These are phyloP conservation scores for Furcula furcula DNA, from an alignment of 2,888 invertebrate species.

Conservation along the genomic window DNA sequence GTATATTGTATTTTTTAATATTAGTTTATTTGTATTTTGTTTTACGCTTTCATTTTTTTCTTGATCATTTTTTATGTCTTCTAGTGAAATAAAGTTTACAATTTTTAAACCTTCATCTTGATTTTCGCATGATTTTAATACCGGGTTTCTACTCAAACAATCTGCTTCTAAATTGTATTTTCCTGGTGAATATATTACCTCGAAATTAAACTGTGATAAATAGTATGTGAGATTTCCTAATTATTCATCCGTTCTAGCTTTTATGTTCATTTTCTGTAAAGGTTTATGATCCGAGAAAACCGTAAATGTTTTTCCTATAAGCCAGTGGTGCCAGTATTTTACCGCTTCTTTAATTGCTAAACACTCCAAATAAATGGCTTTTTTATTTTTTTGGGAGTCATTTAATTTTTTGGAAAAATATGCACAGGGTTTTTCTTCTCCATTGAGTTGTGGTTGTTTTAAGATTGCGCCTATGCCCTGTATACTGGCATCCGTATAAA, in stretches of 20 bases:
- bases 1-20: conserved; percentile 13
- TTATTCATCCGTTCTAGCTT: conserved; percentile 28
- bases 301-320: conserved; percentile 20
- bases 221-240: conserved; percentile 29
- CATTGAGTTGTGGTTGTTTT: too few species aligned
- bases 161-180: conserved; percentile 6
- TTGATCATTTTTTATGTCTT: conserved; percentile 8
- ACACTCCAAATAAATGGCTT: conserved; percentile 23
- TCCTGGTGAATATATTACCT: conserved; percentile 23
- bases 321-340: conserved; percentile 25
- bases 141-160: conserved; percentile 2
- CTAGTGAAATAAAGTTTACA: conserved; percentile 21
- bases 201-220: conserved; percentile 31
- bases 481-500: too few species aligned
- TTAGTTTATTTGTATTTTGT: conserved; percentile 9
- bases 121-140: conserved; percentile 11
- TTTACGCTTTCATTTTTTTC: conserved; percentile 2
- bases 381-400: conserved; percentile 3
- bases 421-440: background rate
- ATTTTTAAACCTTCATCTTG: conserved; percentile 21
- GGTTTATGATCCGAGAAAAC: conserved; percentile 24
- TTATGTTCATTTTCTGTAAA: conserved; percentile 23
- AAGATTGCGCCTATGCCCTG: too few species aligned
- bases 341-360: conserved; percentile 23
- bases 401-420: too few species aligned